Percentiles rank a stretch among this genome's conserved stretches.
phyloP scores from a whole-genome alignment of 2,797 vertebrate genomes.

The Anolis apletophallus region DNA sequence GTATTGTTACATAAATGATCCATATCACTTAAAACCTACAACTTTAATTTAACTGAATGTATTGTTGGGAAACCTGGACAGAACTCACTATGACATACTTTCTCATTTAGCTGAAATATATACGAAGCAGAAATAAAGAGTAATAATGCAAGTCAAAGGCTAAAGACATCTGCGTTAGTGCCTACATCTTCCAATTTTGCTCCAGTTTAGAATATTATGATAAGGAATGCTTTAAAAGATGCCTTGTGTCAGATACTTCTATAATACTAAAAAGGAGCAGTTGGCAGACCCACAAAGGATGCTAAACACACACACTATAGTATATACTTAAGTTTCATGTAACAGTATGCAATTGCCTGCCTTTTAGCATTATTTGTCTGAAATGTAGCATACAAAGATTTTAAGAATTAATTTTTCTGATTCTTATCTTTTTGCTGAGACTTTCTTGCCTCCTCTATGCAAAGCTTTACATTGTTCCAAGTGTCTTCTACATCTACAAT shows the following conservation, averaged over 20 bases:
- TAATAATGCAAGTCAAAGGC: not conserved
- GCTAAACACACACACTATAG: no score
- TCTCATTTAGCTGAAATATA: not conserved
- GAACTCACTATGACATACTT: not conserved
- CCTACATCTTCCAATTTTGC: not conserved
- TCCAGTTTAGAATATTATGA: not conserved
- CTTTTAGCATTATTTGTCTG: no score
- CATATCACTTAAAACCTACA: conserved; percentile 2
- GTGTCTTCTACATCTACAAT: not conserved
- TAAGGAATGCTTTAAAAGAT: not conserved
- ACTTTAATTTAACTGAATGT: no score
- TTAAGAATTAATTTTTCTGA: not conserved
- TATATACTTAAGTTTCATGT: no score
- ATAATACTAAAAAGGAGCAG: no score
- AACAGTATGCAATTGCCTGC: no score
- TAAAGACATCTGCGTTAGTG: not conserved
- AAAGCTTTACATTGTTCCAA: not conserved
- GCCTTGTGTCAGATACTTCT: not conserved
- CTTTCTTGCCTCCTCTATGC: not conserved
- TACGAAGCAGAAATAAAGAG: not conserved
- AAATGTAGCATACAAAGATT: no score
- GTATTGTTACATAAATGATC: not conserved
- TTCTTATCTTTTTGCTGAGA: no score
- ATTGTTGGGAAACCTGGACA: not conserved
- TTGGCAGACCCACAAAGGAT: no score